Percentiles rank a stretch among this genome's conserved stretches.
Evolutionary conservation across 2,888 invertebrate species (phyloP).

Genomic region (Rhamphomyia laevipes): DNA sequence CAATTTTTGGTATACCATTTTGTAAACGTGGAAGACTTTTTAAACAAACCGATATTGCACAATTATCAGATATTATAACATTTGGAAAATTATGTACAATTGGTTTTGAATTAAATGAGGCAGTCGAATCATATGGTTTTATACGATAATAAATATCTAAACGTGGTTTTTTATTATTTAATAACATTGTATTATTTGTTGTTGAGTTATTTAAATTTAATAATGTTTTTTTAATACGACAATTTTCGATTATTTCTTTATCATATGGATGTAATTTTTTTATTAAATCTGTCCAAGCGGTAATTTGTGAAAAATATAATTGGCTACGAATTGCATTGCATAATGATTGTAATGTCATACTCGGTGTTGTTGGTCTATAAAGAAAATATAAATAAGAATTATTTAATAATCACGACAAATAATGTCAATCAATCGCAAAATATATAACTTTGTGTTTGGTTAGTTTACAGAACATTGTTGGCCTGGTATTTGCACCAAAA

Average conservation of each 20-base stretch:
- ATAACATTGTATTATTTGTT: not conserved
- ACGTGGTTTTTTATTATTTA: constrained; percentile 25
- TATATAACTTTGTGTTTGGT: no score
- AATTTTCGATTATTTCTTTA: constrained; percentile 36
- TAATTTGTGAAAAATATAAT: constrained; percentile 92
- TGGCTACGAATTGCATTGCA: constrained; percentile 89
- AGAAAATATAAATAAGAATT: not conserved
- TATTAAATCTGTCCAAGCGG: constrained; percentile 63
- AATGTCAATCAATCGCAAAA: no score
- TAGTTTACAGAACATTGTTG: no score
- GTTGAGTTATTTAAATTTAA: constrained; percentile 15
- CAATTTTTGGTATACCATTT: constrained; percentile 48
- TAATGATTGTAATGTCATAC: constrained; percentile 54
- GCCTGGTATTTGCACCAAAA: no score
- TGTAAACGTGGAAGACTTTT: constrained; percentile 64
- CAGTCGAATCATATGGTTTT: constrained; percentile 29
- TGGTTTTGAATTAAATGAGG: constrained; percentile 34
- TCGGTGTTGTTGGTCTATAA: constrained; percentile 48
- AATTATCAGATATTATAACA: constrained; percentile 33
- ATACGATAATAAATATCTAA: constrained; percentile 37
- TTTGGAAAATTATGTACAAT: constrained; percentile 37
- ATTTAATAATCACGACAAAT: not conserved
- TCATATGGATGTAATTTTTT: constrained; percentile 28
- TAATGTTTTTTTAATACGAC: constrained; percentile 27
- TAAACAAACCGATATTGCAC: constrained; percentile 41